These are phyloP conservation scores for Drosophila prosaltans DNA, from an alignment of 1,140 invertebrate species.

Conservation along the genomic window DNA sequence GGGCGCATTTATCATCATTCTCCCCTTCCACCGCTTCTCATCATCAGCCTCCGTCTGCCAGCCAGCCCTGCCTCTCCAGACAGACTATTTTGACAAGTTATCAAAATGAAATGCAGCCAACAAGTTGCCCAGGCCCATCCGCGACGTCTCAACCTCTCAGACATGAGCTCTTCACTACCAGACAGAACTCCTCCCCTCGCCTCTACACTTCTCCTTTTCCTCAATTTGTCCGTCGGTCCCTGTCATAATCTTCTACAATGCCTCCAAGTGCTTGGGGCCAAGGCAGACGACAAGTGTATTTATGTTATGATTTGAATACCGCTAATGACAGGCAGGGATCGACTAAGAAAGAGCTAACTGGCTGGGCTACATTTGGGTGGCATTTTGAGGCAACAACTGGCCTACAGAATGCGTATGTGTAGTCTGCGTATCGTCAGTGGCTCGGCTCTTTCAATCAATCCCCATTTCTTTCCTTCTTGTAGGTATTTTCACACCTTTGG, in stretches of 20 bases:
- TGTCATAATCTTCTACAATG: conserved; percentile 66
- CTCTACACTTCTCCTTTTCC: neutral
- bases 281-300: conserved; percentile 82
- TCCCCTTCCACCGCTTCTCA: conserved; percentile 15
- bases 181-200: conserved; percentile 1
- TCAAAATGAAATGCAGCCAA: conserved; percentile 77
- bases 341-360: neutral
- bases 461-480: conserved; percentile 50
- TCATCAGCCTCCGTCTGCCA: neutral
- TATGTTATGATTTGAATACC: conserved; percentile 83
- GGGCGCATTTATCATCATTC: conserved; percentile 69
- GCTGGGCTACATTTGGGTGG: conserved; percentile 45
- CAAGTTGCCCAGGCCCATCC: conserved; percentile 58
- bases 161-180: conserved; percentile 21
- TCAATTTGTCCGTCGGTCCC: conserved; percentile 6
- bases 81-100: conserved; percentile 82
- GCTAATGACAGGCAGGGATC: conserved; percentile 71
- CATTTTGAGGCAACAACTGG: conserved; percentile 25
- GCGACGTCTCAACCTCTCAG: neutral
- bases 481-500: conserved; percentile 78
- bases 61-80: conserved; percentile 50
- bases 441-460: conserved; percentile 51
- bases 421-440: conserved; percentile 45
- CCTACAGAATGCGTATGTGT: neutral
- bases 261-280: conserved; percentile 28